A percentile compares a stretch with the other conserved stretches of the same genome.
These are phyloP conservation scores for Diprion similis DNA, from an alignment of 1,140 invertebrate genomes.

Conservation along the genomic window DNA sequence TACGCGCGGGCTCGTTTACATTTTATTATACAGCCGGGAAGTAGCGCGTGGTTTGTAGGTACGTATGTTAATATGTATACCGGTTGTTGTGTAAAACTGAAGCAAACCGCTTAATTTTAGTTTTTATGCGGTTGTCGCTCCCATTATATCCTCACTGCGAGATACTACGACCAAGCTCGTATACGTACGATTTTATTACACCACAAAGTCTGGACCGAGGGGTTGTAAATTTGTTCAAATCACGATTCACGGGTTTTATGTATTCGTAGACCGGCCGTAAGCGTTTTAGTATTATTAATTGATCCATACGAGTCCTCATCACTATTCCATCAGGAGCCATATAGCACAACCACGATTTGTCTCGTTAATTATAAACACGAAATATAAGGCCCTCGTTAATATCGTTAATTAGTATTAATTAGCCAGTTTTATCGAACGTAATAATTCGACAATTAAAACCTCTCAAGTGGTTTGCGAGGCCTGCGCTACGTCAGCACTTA, in stretches of 20 bases:
- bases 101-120: conserved; percentile 50
- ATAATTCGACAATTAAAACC: background rate
- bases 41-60: too few species aligned
- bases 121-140: conserved; percentile 11
- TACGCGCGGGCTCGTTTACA: conserved; percentile 24
- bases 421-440: background rate
- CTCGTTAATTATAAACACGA: conserved; percentile 1
- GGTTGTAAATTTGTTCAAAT: too few species aligned
- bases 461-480: background rate
- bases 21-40: conserved; percentile 41
- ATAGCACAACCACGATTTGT: background rate
- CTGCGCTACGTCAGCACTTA: too few species aligned
- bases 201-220: too few species aligned
- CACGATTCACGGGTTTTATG: too few species aligned
- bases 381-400: background rate
- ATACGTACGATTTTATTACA: too few species aligned
- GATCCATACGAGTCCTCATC: too few species aligned
- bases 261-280: too few species aligned
- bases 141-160: background rate
- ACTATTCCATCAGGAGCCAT: too few species aligned
- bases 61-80: too few species aligned
- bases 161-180: too few species aligned
- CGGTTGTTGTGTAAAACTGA: conserved; percentile 37
- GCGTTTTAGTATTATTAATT: too few species aligned
- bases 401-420: background rate